These are phyloP conservation scores for Drosophila simulans DNA, from an alignment of 1,140 invertebrate species.

Conservation along the genomic window DNA sequence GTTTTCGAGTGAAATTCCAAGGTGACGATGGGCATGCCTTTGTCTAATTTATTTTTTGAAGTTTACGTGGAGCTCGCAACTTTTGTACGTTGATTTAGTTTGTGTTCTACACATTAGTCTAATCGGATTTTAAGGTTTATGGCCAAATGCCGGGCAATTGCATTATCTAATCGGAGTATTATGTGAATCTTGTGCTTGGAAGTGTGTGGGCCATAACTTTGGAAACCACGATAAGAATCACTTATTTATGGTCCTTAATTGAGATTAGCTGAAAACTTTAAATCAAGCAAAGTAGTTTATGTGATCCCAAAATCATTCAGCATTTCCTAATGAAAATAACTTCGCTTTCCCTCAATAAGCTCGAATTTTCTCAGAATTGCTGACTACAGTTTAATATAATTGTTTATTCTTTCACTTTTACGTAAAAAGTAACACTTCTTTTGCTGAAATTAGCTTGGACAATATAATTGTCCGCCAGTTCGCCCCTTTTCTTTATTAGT, in stretches of 20 bases:
- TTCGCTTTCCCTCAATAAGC: too few relatives aligned
- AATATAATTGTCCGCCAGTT: not conserved
- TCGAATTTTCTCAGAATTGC: too few relatives aligned
- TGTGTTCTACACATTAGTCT: conserved; percentile 2
- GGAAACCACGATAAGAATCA: conserved; percentile 10
- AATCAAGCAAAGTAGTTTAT: not conserved
- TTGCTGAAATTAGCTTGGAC: conserved; percentile 3
- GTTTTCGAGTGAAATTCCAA: conserved; percentile 8
- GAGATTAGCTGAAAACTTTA: not conserved
- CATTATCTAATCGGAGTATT: conserved; percentile 35
- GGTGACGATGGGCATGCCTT: conserved; percentile 2
- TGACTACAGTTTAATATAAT: too few relatives aligned
- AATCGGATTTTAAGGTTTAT: conserved; percentile 45
- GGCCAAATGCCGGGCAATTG: conserved; percentile 26
- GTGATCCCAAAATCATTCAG: not conserved
- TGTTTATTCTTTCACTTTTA: too few relatives aligned
- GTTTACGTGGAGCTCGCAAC: not conserved
- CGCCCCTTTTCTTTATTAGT: conserved; percentile 11
- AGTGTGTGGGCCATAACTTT: conserved; percentile 26
- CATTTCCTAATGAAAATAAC: not conserved
- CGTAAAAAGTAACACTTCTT: not conserved
- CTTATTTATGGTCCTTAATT: conserved; percentile 20
- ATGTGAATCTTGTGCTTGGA: not conserved
- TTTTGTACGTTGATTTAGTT: not conserved
- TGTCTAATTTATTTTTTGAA: conserved; percentile 19